Evolutionary conservation across 2,113 vertebrate species (phyloP), one percentile per base, ranked within the genome.

Genomic region (Heliornis fulica): DNA sequence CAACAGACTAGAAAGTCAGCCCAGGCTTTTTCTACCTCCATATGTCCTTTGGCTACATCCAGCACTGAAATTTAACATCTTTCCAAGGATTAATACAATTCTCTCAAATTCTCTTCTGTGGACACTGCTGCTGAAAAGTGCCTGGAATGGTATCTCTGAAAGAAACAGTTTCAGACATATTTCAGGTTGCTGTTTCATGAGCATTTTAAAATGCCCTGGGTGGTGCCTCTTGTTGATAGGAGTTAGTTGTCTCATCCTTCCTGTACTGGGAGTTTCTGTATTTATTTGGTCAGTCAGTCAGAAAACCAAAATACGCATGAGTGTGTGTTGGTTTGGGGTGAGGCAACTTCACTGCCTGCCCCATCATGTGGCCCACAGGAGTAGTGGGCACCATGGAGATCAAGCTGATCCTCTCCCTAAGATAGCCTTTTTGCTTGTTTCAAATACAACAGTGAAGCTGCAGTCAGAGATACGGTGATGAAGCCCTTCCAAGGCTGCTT

Each of bases 371-470:
- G 8, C 9, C 17, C 19, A 28, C 0, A 1, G 23, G 29, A 13
- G 6, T 0, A 0, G 20, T 66, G 38, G 26, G 15, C 13, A 59
- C 10, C 12, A 15, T 60, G 34, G 82, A 46, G 25, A 13, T 79
- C 79, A 50, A 7, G 26, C 29, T 43, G 23, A 15, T 7, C 25
- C 3, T 7, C 4, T 86, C 31, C 28, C n/a, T 28, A 28, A 46
- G 65, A 14, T 25, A 71, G 10, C 16, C 23, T 19, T 38, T 51
- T 41, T 26, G 5, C 5, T 83, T 65, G 7, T 60, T 53, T 65
- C 29, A 53, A 50, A 43, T 20, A 19, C 29, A 57, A 18, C 1
- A 3, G 4, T 50, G 18, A 51, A 83, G 75, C 18, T 31, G 9
- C 23, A 68, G 29, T 43, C 43, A 50, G 8, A 7, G 5, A 43